Evolutionary conservation across 2,888 invertebrate species (phyloP), one percentile per base, ranked within the genome.

Genomic region (Nomada ferruginata): DNA sequence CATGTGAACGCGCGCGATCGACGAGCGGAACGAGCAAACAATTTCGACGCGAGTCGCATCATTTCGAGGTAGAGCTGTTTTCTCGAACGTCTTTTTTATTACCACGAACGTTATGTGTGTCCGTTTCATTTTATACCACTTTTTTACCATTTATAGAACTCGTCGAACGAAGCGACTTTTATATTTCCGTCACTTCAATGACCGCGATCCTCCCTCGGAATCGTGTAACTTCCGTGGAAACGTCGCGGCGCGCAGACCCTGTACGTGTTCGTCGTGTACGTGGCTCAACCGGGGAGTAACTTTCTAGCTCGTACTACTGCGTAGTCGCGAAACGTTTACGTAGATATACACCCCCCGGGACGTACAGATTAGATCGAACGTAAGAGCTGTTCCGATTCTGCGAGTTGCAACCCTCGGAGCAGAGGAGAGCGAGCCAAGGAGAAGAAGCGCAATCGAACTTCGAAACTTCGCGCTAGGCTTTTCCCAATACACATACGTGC

Each of bases 91-190:
- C 71, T 83, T 82, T 84, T 84, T 84, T 76, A 83, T 83, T 79
- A 70, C 84, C 79, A 72, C 76, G 76, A 79, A 76, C 74, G 60
- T 77, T 79, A 77, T 70, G 71, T 71, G 81, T 71, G 79, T 82
- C 79, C 80, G 72, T 85, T 87, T 86, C 78, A 77, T 87, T 86
- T 87, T 83, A 82, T 86, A 86, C 83, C 72, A 87, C 80, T 86
- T 86, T 86, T 86, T 87, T 86, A 86, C 86, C 80, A 87, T 85
- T 85, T 87, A 83, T 82, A 82, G 79, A 71, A 61, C 74, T 75
- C 87, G 83, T 74, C 76, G 78, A 68, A 74, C 74, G 79, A 76
- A 72, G 61, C 76, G 80, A 86, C 78, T 87, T 87, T 83, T 81
- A 76, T 87, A 87, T 87, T 87, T 82, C 72, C 75, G 80, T 79